Evolutionary conservation across 1,140 invertebrate species (phyloP).

Genomic region (Solen grandis): DNA sequence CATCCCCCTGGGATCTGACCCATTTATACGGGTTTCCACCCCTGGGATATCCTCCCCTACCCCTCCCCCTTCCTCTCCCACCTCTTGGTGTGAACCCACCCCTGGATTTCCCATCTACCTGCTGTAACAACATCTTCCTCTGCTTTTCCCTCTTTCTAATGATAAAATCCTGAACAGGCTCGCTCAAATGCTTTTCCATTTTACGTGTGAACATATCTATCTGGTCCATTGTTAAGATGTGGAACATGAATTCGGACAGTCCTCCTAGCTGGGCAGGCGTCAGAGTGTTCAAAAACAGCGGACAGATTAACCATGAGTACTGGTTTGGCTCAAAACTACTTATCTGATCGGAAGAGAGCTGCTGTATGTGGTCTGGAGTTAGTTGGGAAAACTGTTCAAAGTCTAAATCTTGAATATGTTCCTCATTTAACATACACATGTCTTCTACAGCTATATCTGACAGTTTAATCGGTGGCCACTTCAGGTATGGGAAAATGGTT

Average conservation of each 20-base stretch:
- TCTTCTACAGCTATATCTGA: not conserved
- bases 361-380: constrained; percentile 6
- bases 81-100: too few relatives aligned
- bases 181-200: too few relatives aligned
- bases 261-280: not conserved
- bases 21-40: too few relatives aligned
- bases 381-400: not conserved
- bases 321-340: constrained; percentile 4
- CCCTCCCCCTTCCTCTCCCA: not conserved
- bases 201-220: not conserved
- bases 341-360: constrained; percentile 17
- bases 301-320: not conserved
- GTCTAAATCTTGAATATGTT: constrained; percentile 6
- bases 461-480: constrained; percentile 1
- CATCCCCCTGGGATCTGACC: too few relatives aligned
- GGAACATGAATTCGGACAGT: not conserved
- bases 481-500: constrained; percentile 30
- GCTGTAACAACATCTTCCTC: too few relatives aligned
- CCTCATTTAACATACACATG: constrained; percentile 37
- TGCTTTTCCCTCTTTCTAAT: too few relatives aligned
- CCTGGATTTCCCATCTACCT: too few relatives aligned
- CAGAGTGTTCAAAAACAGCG: not conserved
- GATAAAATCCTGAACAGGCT: too few relatives aligned
- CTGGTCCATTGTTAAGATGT: not conserved
- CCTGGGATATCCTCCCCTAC: too few relatives aligned